These are phyloP conservation scores for Myzus persicae DNA, from an alignment of 1,140 invertebrate species.

Conservation along the genomic window DNA sequence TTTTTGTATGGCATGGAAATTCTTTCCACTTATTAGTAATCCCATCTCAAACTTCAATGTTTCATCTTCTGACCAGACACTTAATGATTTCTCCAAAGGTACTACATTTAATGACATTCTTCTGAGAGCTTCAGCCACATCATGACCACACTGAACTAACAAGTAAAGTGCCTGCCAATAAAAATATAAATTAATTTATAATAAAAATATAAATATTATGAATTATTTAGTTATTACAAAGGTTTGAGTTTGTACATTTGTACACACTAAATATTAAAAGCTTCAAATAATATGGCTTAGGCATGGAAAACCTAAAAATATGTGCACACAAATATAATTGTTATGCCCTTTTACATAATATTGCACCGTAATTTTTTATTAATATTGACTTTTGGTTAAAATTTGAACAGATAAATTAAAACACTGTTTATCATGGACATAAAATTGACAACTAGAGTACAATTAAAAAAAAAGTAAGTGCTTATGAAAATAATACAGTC, in stretches of 20 bases:
- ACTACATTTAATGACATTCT: constrained; percentile 82
- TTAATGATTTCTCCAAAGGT: constrained; percentile 77
- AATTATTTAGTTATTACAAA: neutral
- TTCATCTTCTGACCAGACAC: constrained; percentile 97
- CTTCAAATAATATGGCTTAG: neutral
- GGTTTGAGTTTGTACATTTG: neutral
- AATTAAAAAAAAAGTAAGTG: neutral
- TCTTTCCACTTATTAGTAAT: constrained; percentile 90
- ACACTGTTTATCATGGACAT: neutral
- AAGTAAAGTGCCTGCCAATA: constrained; percentile 82
- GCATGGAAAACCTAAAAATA: neutral
- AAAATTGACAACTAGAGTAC: neutral
- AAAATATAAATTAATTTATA: neutral
- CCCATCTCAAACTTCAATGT: constrained; percentile 96
- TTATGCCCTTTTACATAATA: neutral
- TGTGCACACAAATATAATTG: neutral
- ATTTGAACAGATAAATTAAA: too few species aligned
- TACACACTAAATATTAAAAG: neutral
- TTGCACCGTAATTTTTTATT: neutral
- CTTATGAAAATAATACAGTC: too few species aligned
- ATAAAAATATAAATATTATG: neutral
- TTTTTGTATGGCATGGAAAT: constrained; percentile 94
- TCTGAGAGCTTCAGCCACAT: constrained; percentile 89
- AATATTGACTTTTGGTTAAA: neutral
- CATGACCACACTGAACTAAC: constrained; percentile 92